Percentiles rank a stretch among this genome's conserved stretches.
Conservation (phyloP, 2,888 invertebrate species). For the Allophyes oxyacanthae region DNA sequence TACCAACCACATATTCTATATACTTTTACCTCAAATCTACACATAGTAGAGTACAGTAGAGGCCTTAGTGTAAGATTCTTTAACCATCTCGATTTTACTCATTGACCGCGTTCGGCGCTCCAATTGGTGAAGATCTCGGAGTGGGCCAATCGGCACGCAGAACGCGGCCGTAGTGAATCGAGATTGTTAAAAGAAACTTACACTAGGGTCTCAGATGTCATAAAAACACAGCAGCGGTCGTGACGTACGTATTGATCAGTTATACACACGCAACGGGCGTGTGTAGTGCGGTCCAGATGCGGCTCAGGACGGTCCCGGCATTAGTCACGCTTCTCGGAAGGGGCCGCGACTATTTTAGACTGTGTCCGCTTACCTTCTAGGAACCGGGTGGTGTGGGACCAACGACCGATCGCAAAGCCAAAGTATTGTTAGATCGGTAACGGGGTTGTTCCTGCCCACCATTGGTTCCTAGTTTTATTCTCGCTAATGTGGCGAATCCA, state of each 20-base stretch:
- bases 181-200: no score
- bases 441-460: constrained; percentile 76
- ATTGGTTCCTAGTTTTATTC: constrained; percentile 80
- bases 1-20: constrained; percentile 1
- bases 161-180: no score
- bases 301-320: constrained; percentile 79
- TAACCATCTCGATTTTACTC: no score
- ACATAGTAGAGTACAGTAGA: no score
- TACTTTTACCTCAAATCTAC: not conserved
- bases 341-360: constrained; percentile 86
- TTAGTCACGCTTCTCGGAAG: constrained; percentile 87
- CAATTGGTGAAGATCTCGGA: no score
- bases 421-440: constrained; percentile 86
- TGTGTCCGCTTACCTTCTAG: constrained; percentile 89
- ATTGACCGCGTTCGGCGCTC: no score
- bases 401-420: constrained; percentile 85
- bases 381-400: constrained; percentile 84
- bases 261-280: constrained; percentile 59
- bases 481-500: constrained; percentile 69
- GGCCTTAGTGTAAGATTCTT: no score
- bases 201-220: no score
- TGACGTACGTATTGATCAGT: constrained; percentile 51
- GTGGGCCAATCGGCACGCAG: no score
- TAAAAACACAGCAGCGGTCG: constrained; percentile 41
- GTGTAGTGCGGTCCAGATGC: constrained; percentile 80